phyloP scores from a whole-genome alignment of 1,140 invertebrate genomes.

The Atta colombica region DNA sequence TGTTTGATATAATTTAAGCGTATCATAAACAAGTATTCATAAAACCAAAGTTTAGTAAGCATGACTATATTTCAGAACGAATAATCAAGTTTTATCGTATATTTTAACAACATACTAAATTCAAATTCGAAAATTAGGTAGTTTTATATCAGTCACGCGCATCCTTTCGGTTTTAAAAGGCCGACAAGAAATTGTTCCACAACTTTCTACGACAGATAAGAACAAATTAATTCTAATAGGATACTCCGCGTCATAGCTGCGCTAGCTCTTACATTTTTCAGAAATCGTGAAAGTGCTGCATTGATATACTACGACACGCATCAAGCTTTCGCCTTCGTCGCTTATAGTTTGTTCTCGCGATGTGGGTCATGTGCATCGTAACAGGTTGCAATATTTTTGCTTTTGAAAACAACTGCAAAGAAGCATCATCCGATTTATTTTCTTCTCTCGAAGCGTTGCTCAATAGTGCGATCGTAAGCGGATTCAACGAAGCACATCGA shows the following conservation, averaged over 20 bases:
- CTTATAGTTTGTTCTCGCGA: conserved; percentile 21
- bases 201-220: conserved; percentile 51
- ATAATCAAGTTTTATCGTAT: not conserved
- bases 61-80: not conserved
- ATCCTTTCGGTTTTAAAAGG: not conserved
- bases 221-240: conserved; percentile 48
- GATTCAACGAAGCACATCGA: conserved; percentile 5
- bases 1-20: not conserved
- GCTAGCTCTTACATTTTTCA: conserved; percentile 47
- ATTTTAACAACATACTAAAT: not conserved
- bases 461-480: conserved; percentile 18
- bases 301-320: not conserved
- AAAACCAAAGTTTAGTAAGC: not conserved
- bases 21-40: conserved; percentile 6
- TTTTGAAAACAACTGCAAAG: conserved; percentile 18
- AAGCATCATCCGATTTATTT: conserved; percentile 25
- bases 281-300: conserved; percentile 51
- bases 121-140: conserved; percentile 5
- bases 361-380: conserved; percentile 34
- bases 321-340: conserved; percentile 41
- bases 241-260: conserved; percentile 6
- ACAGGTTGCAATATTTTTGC: conserved; percentile 41
- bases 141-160: conserved; percentile 7
- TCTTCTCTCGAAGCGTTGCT: conserved; percentile 15
- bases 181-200: conserved; percentile 1